phyloP scores from a whole-genome alignment of 2,888 invertebrate species.

The Ormia ochracea region DNA sequence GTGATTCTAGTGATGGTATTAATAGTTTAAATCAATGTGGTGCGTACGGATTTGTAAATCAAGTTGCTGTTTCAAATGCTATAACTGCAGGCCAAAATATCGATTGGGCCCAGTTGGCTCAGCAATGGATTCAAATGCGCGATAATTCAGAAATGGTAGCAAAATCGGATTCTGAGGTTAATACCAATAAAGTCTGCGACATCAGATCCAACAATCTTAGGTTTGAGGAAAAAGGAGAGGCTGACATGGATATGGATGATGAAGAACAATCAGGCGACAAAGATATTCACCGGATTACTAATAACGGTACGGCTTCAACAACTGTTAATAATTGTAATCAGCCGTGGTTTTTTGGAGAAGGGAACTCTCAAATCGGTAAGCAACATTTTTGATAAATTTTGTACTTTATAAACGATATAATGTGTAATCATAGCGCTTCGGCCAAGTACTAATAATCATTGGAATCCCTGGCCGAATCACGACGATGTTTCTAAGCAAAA shows the following conservation, averaged over 20 bases:
- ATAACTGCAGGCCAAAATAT: constrained; percentile 82
- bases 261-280: constrained; percentile 78
- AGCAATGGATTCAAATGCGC: constrained; percentile 98
- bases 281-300: constrained; percentile 36
- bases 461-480: constrained; percentile 24
- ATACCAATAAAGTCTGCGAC: background rate
- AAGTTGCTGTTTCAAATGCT: constrained; percentile 73
- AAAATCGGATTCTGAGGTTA: background rate
- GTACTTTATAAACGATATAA: background rate
- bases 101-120: constrained; percentile 97
- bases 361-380: constrained; percentile 1
- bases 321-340: constrained; percentile 17
- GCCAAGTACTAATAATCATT: constrained; percentile 6
- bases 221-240: constrained; percentile 86
- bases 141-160: constrained; percentile 69
- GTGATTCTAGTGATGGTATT: constrained; percentile 71
- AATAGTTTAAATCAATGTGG: constrained; percentile 76
- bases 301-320: background rate
- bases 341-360: constrained; percentile 44
- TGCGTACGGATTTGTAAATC: constrained; percentile 84
- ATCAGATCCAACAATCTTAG: constrained; percentile 65
- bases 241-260: constrained; percentile 91
- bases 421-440: background rate
- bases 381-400: background rate
- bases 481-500: constrained; percentile 3